A percentile compares a stretch with the other conserved stretches of the same genome.
Conservation (phyloP, 2,888 invertebrate genomes). For the Xylota sylvarum region DNA sequence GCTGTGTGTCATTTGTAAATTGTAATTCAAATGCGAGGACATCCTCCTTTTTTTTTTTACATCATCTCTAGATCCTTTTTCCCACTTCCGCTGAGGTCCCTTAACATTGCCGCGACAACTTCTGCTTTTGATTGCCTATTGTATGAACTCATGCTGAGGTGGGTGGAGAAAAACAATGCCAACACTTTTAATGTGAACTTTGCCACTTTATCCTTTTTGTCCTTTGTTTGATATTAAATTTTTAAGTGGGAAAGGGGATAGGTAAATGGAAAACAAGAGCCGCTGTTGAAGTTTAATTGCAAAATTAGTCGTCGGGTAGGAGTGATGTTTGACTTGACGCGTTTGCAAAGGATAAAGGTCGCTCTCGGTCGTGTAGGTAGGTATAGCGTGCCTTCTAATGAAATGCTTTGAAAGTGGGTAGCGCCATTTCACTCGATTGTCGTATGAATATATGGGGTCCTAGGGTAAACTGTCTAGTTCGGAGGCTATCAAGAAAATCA, state of each 20-base stretch:
- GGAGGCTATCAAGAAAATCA: no score
- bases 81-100: not conserved
- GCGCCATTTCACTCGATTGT: no score
- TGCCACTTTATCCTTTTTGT: conserved; percentile 46
- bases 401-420: no score
- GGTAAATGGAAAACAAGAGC: not conserved
- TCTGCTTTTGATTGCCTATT: conserved; percentile 66
- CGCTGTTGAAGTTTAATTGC: conserved; percentile 62
- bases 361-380: no score
- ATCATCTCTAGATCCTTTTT: not conserved
- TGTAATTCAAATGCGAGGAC: conserved; percentile 53
- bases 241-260: not conserved
- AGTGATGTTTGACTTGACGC: conserved; percentile 31
- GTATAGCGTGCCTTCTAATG: not conserved
- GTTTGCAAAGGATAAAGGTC: no score
- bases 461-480: no score
- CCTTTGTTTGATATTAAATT: conserved; percentile 57
- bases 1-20: conserved; percentile 68
- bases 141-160: conserved; percentile 39
- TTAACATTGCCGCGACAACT: not conserved
- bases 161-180: conserved; percentile 50
- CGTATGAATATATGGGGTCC: no score
- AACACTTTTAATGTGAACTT: conserved; percentile 70
- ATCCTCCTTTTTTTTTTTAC: conserved; percentile 33
- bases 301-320: conserved; percentile 59